phyloP scores from a whole-genome alignment of 2,113 vertebrate genomes.

The Notothenia rossii region DNA sequence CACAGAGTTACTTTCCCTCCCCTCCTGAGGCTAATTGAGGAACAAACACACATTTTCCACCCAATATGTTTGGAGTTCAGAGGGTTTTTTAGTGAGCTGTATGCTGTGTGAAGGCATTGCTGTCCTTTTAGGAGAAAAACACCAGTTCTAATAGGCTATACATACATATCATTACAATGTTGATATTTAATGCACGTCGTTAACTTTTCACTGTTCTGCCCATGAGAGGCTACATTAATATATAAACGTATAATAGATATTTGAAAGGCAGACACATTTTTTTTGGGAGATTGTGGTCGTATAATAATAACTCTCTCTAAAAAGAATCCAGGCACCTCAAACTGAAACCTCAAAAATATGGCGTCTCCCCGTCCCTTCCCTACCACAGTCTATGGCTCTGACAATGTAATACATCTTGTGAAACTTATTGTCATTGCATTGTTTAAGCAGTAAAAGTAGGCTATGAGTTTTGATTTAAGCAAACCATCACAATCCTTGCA shows the following conservation, averaged over 20 bases:
- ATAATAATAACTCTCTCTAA: not conserved
- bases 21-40: constrained; percentile 3
- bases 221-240: not conserved
- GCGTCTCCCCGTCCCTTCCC: not conserved
- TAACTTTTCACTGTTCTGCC: not conserved
- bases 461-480: too few species aligned
- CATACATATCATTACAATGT: not conserved
- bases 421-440: too few species aligned
- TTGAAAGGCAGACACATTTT: not conserved
- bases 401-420: not conserved
- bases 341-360: too few species aligned
- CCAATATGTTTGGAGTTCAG: not conserved
- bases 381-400: too few species aligned
- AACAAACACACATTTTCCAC: constrained; percentile 39
- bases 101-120: not conserved
- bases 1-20: constrained; percentile 27
- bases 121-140: too few species aligned
- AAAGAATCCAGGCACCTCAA: not conserved
- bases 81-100: not conserved
- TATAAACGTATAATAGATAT: not conserved
- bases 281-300: not conserved
- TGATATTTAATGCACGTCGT: too few species aligned
- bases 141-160: not conserved
- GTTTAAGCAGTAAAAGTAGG: too few species aligned
- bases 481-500: too few species aligned